A percentile compares a stretch with the other conserved stretches of the same genome.
phyloP scores from a whole-genome alignment of 2,113 vertebrate species.

The Clarias magur region DNA sequence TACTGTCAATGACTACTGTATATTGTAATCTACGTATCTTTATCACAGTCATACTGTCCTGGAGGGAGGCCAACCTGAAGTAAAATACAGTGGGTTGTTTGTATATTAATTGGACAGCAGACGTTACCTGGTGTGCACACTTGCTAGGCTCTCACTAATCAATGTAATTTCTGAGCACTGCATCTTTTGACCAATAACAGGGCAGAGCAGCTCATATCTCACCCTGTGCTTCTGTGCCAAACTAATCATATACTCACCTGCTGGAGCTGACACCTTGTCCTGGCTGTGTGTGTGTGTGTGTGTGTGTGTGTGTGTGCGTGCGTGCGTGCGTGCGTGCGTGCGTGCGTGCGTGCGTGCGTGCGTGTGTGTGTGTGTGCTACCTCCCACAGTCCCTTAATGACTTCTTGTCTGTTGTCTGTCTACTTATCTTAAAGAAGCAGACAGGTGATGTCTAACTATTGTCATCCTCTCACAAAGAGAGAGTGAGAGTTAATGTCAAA shows the following conservation, averaged over 20 bases:
- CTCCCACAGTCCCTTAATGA: conserved; percentile 27
- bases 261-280: conserved; percentile 31
- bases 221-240: neutral
- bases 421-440: conserved; percentile 35
- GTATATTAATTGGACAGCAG: conserved; percentile 9
- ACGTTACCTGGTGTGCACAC: neutral
- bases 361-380: conserved; percentile 3
- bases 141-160: neutral
- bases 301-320: conserved; percentile 1
- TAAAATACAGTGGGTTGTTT: neutral
- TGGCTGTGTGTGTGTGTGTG: conserved; percentile 7
- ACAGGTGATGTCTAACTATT: conserved; percentile 33
- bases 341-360: conserved; percentile 10
- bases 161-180: neutral
- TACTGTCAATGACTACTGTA: neutral
- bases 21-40: neutral
- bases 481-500: conserved; percentile 2
- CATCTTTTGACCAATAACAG: conserved; percentile 13
- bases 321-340: conserved; percentile 13
- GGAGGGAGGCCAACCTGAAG: neutral
- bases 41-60: neutral
- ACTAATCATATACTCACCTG: conserved; percentile 11
- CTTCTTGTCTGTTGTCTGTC: conserved; percentile 41
- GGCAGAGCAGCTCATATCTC: neutral
- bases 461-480: conserved; percentile 8